These are phyloP conservation scores for Amphipyra berbera DNA, from an alignment of 2,888 invertebrate genomes.

Conservation along the genomic window DNA sequence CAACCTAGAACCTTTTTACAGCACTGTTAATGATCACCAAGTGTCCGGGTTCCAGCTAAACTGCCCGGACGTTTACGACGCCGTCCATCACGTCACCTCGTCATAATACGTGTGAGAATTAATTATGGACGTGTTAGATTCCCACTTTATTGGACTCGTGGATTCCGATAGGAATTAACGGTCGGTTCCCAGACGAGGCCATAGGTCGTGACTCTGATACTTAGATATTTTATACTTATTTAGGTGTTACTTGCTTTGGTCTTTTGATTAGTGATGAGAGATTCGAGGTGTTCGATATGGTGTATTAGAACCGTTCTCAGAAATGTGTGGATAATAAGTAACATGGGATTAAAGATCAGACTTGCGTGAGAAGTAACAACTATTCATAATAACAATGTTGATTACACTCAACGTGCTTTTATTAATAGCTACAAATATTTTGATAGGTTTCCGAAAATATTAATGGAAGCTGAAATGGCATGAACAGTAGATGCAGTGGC, in stretches of 20 bases:
- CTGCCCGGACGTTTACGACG: constrained; percentile 62
- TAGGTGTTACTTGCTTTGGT: constrained; percentile 24
- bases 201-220: constrained; percentile 54
- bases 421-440: too few relatives aligned
- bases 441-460: too few relatives aligned
- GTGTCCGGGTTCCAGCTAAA: constrained; percentile 45
- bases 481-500: too few relatives aligned
- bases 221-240: constrained; percentile 46
- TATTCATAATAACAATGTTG: too few relatives aligned
- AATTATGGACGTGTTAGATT: constrained; percentile 66
- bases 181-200: constrained; percentile 51
- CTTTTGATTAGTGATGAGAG: constrained; percentile 32
- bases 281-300: background rate
- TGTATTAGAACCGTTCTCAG: constrained; percentile 2
- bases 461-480: too few relatives aligned
- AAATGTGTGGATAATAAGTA: constrained; percentile 34
- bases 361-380: background rate
- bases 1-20: constrained; percentile 45
- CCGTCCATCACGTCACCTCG: constrained; percentile 56
- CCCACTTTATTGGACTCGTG: constrained; percentile 45
- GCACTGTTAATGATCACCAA: constrained; percentile 53
- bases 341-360: constrained; percentile 30
- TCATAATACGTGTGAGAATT: constrained; percentile 69
- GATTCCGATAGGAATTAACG: constrained; percentile 60
- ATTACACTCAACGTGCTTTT: too few relatives aligned